Evolutionary conservation across 2,113 vertebrate species (phyloP).

Genomic region (Heptranchias perlo): DNA sequence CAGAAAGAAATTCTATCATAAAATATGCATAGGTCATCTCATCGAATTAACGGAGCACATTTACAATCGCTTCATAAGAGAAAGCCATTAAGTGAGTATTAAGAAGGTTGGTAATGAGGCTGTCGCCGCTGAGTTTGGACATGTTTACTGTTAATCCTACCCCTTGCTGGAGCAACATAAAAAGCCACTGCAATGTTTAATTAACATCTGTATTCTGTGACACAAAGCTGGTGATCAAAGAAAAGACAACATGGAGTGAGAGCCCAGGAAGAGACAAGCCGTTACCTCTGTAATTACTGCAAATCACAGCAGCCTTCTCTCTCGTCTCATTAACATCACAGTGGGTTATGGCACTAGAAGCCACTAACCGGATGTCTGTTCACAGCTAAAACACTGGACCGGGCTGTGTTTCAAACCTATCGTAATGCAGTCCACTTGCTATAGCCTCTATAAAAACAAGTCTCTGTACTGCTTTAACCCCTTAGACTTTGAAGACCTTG

Average conservation of each 20-base stretch:
- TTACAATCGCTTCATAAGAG: not conserved
- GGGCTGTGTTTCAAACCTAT: not conserved
- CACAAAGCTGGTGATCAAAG: constrained; percentile 55
- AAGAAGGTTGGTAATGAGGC: constrained; percentile 24
- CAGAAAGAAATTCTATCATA: not conserved
- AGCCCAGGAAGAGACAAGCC: constrained; percentile 56
- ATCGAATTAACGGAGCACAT: constrained; percentile 19
- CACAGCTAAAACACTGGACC: not conserved
- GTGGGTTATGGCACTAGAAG: constrained; percentile 54
- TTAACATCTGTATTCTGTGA: constrained; percentile 61
- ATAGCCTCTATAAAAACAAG: not conserved
- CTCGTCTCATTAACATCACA: constrained; percentile 67
- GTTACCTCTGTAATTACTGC: constrained; percentile 59
- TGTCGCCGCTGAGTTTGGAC: constrained; percentile 40
- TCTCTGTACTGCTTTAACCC: not conserved
- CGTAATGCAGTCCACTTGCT: no score
- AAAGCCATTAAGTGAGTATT: constrained; percentile 14
- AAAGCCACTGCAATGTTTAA: constrained; percentile 64
- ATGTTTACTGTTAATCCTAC: constrained; percentile 58
- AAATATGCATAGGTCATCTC: constrained; percentile 30
- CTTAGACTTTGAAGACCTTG: not conserved
- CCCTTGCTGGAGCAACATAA: constrained; percentile 53
- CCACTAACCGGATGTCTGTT: constrained; percentile 47
- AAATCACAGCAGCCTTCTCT: constrained; percentile 49
- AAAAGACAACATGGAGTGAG: constrained; percentile 50